phyloP scores from a whole-genome alignment of 2,113 vertebrate species.

The Sitta europaea region DNA sequence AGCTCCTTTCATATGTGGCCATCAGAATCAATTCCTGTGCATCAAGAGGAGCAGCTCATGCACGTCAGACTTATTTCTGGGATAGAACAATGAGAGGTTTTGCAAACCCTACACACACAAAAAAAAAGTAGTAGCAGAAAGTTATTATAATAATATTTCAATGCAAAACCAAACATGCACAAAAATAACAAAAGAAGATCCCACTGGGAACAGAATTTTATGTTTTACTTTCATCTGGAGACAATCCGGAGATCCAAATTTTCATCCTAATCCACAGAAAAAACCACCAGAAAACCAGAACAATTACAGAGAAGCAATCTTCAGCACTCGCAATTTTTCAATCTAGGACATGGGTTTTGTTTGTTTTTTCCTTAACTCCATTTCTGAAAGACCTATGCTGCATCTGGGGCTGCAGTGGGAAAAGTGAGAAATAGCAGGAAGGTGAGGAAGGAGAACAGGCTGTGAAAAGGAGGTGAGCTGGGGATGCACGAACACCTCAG shows the following conservation, averaged over 20 bases:
- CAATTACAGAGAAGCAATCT: neutral
- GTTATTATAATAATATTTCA: neutral
- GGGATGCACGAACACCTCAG: neutral
- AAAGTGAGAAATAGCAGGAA: neutral
- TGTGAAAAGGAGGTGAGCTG: rapidly evolving
- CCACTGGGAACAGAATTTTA: neutral
- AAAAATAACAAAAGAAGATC: neutral
- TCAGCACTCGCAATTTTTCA: neutral
- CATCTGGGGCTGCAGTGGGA: neutral
- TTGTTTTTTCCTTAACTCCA: neutral
- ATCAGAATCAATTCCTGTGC: neutral
- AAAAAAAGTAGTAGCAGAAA: neutral
- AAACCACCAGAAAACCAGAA: neutral
- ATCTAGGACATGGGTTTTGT: neutral
- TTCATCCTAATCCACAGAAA: neutral
- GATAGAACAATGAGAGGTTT: neutral
- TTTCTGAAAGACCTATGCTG: neutral
- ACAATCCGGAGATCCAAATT: neutral
- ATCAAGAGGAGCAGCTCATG: neutral
- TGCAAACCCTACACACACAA: neutral
- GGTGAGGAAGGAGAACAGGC: neutral
- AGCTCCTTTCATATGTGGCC: neutral
- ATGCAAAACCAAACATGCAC: neutral
- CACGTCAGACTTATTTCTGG: neutral
- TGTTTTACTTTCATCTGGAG: neutral